A percentile compares a stretch with the other conserved stretches of the same genome.
phyloP scores from a whole-genome alignment of 64 coral and sea anemone genomes.

The Stichodactyla mertensii region DNA sequence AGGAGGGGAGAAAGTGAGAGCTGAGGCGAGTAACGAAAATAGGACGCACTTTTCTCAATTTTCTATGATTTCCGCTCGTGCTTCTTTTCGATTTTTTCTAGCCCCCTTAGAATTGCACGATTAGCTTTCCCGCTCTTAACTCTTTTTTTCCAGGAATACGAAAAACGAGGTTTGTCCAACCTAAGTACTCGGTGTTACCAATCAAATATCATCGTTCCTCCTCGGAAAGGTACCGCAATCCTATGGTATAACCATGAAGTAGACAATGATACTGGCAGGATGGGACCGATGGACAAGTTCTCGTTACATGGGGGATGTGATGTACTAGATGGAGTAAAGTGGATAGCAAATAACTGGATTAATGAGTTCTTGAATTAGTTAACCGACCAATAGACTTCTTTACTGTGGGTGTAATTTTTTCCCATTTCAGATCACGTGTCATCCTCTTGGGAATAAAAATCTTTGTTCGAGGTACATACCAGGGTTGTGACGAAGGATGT shows the following conservation, averaged over 20 bases:
- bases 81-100: too few species aligned
- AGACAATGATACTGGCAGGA: constrained; percentile 52
- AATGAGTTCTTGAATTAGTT: background rate
- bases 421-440: too few species aligned
- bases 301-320: constrained; percentile 89
- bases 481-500: too few species aligned
- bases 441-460: too few species aligned
- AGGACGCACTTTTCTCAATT: too few species aligned
- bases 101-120: background rate
- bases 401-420: too few species aligned
- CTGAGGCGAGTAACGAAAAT: too few species aligned
- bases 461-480: too few species aligned
- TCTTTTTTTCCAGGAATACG: constrained; percentile 7
- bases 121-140: background rate
- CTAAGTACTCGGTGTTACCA: constrained; percentile 79
- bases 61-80: too few species aligned
- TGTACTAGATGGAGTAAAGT: constrained; percentile 79
- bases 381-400: background rate
- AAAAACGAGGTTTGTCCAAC: constrained; percentile 48
- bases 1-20: too few species aligned
- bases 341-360: constrained; percentile 99
- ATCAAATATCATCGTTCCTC: constrained; percentile 70
- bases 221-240: constrained; percentile 82
- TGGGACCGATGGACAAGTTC: constrained; percentile 75
- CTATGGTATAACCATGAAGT: constrained; percentile 93